Evolutionary conservation across 2,888 invertebrate species (phyloP).

Genomic region (Aporophyla nigra): DNA sequence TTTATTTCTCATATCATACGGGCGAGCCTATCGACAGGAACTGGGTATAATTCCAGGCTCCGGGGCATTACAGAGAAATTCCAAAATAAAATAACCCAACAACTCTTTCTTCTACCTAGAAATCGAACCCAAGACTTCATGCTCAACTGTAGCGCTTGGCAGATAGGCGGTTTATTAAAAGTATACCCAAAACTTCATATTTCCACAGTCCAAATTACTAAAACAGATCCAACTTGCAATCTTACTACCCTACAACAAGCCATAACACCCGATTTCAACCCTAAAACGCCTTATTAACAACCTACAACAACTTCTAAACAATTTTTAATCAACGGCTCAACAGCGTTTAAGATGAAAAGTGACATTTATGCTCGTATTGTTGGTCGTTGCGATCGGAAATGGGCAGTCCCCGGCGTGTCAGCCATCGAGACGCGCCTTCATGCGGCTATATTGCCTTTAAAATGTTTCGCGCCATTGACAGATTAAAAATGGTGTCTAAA

Average conservation of each 20-base stretch:
- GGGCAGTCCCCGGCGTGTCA: conserved; percentile 52
- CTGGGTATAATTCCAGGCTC: no score
- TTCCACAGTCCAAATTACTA: not conserved
- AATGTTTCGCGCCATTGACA: conserved; percentile 41
- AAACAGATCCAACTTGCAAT: not conserved
- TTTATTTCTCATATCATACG: no score
- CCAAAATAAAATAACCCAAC: no score
- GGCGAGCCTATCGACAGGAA: no score
- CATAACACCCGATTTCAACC: not conserved
- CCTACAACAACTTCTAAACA: conserved; percentile 14
- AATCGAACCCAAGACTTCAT: no score
- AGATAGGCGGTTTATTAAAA: not conserved
- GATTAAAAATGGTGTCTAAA: conserved; percentile 54
- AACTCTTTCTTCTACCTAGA: no score
- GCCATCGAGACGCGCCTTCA: conserved; percentile 48
- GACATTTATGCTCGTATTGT: conserved; percentile 57
- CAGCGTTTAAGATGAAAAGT: conserved; percentile 51
- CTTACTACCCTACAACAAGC: not conserved
- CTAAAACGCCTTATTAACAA: not conserved
- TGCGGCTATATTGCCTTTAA: conserved; percentile 63
- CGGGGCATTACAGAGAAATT: no score
- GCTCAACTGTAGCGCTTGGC: no score
- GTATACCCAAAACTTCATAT: not conserved
- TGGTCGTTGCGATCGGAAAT: conserved; percentile 65
- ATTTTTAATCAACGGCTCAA: conserved; percentile 63